Evolutionary conservation across 2,797 vertebrate species (phyloP).

Genomic region (Dryobates pubescens): DNA sequence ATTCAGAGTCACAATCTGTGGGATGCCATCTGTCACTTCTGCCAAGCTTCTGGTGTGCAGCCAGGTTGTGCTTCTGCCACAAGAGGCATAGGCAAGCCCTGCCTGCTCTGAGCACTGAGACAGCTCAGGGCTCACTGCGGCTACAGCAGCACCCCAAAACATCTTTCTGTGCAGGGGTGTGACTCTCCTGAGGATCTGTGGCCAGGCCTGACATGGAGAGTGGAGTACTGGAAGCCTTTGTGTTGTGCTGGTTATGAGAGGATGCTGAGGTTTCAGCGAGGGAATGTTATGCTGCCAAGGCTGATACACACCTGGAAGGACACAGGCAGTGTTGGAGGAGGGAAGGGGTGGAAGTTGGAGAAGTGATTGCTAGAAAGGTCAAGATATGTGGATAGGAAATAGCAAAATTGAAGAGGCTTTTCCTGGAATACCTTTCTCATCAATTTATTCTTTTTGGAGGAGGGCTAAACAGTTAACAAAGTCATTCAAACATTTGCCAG

Average conservation of each 20-base stretch:
- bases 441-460: not conserved
- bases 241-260: not conserved
- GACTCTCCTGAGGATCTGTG: not conserved
- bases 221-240: not conserved
- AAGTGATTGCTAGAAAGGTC: not conserved
- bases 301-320: not conserved
- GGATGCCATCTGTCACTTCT: not conserved
- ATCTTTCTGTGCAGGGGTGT: not conserved
- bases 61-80: accelerated
- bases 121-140: accelerated
- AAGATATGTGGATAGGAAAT: not conserved
- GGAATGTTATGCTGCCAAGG: not conserved
- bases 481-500: conserved; percentile 24
- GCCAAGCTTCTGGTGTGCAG: not conserved
- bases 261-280: not conserved
- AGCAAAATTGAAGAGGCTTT: not conserved
- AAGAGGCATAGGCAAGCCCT: accelerated
- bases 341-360: not conserved
- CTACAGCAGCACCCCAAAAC: not conserved
- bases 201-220: not conserved
- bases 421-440: not conserved
- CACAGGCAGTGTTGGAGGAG: not conserved
- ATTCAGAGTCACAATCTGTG: not conserved
- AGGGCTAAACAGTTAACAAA: conserved; percentile 39
- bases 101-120: not conserved